These are phyloP conservation scores for Epinephelus awoara DNA, from an alignment of 2,797 vertebrate genomes.

Conservation along the genomic window DNA sequence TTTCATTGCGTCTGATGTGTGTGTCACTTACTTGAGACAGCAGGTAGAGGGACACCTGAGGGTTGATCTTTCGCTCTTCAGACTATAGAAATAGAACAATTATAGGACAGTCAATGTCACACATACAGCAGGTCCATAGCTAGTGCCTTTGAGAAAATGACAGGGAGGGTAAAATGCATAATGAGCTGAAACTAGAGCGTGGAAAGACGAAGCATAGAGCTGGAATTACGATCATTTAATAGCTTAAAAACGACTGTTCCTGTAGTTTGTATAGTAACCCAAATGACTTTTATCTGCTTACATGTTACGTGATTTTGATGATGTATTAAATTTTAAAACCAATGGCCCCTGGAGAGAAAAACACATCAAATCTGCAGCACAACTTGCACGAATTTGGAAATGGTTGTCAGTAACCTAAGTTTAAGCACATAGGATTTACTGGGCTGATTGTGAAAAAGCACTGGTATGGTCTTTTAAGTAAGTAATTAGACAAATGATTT, in stretches of 20 bases:
- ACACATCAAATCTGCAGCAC: not conserved
- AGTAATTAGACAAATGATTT: not conserved
- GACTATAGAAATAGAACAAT: conserved; percentile 77
- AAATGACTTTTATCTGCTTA: too few species aligned
- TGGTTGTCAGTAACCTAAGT: not conserved
- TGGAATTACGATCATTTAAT: not conserved
- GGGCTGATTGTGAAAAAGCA: not conserved
- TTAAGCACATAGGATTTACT: not conserved
- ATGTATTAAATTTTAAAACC: too few species aligned
- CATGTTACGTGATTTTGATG: not conserved
- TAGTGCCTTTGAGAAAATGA: not conserved
- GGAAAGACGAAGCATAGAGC: not conserved
- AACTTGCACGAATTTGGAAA: not conserved
- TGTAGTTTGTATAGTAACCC: not conserved
- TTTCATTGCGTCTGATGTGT: not conserved
- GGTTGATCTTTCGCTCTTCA: conserved; percentile 95
- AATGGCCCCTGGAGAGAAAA: not conserved
- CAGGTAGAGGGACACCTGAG: conserved; percentile 96
- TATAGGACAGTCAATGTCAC: not conserved
- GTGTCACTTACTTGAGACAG: conserved; percentile 92
- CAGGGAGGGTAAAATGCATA: not conserved
- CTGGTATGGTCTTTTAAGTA: not conserved
- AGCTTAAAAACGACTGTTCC: not conserved
- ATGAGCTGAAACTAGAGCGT: not conserved
- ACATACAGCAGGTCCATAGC: not conserved